Percentiles rank a stretch among this genome's conserved stretches.
Conservation (phyloP, 1,140 invertebrate genomes). For the Drosophila malerkotliana region DNA sequence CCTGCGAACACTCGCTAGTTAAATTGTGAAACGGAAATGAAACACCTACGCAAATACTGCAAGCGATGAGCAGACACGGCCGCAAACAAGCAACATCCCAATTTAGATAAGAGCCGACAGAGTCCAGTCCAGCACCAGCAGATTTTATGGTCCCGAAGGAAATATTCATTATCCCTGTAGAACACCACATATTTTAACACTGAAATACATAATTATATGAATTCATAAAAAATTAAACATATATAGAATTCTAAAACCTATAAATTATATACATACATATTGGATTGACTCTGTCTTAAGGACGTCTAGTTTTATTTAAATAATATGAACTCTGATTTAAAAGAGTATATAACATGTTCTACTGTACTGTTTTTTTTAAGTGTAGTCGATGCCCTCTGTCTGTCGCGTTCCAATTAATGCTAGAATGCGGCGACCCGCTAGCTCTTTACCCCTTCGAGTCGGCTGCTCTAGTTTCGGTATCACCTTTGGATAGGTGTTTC, state of each 20-base stretch:
- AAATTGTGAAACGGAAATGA: constrained; percentile 83
- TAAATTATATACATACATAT: no score
- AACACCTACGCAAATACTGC: constrained; percentile 82
- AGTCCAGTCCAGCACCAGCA: constrained; percentile 13
- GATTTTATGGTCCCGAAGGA: constrained; percentile 67
- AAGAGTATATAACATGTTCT: no score
- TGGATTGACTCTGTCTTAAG: no score
- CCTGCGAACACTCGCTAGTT: constrained; percentile 69
- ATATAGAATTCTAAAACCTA: no score
- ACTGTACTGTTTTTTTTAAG: neutral
- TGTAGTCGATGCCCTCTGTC: constrained; percentile 24
- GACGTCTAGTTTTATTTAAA: no score
- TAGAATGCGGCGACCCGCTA: constrained; percentile 50
- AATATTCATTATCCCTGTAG: constrained; percentile 47
- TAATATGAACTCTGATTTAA: neutral
- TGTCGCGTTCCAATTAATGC: constrained; percentile 76
- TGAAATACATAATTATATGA: neutral
- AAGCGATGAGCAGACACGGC: constrained; percentile 73
- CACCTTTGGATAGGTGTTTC: constrained; percentile 38
- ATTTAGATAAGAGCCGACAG: constrained; percentile 79
- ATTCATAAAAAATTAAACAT: neutral
- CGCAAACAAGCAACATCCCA: constrained; percentile 81
- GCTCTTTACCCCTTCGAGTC: constrained; percentile 16
- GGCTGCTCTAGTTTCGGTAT: constrained; percentile 66
- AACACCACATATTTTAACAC: neutral